Base-by-base conservation (phyloP, 1,140 invertebrate species). In the Tachypleus tridentatus region DNA sequence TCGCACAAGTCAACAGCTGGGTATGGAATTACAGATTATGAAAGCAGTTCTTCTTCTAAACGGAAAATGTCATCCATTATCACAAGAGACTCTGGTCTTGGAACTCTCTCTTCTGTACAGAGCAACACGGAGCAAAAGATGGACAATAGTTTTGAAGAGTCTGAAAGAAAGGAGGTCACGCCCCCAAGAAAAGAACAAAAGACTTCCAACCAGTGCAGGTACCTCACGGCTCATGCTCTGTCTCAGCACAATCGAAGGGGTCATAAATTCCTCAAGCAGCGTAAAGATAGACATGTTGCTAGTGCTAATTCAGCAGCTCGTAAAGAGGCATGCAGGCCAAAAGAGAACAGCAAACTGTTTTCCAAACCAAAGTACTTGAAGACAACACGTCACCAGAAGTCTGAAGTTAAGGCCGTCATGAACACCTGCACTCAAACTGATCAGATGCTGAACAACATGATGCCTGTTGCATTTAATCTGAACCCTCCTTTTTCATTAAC, bases 71-170 rank as follows among this genome's bases (percentile, higher is more conserved):
- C 29, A 29, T 29, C 29, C 29, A 29, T 29, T 29, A 29, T 29
- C 29, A 29, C 29, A 29, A 65, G 58, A 47, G 70, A 72, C 54
- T 73, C 71, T 47, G 72, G 72, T 9, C 71, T 70, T 54, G 69
- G 67, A 3, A 71, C 67, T 48, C 69, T 64, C 47, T 57, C 61
- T 52, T 65, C 67, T 63, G 70, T 11, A 56, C 29, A 2, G 48
- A 54, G 53, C 47, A 50, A 80, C 62, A 77, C 29, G 29, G 29
- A 29, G 29, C 29, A 29, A 29, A 29, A 29, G 29, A 29, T 29
- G 29, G 29, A 29, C 29, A 29, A 29, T 29, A 29, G 29, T 29
- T 29, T 29, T 29, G 29, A 29, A 29, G 29, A 29, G 29, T 29
- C 29, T 2, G 29, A 29, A 29, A 29, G 29, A 29, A 29, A 29